Evolutionary conservation across 2,888 invertebrate species (phyloP), one percentile per base, ranked within the genome.

Genomic region (Ditula angustiorana): DNA sequence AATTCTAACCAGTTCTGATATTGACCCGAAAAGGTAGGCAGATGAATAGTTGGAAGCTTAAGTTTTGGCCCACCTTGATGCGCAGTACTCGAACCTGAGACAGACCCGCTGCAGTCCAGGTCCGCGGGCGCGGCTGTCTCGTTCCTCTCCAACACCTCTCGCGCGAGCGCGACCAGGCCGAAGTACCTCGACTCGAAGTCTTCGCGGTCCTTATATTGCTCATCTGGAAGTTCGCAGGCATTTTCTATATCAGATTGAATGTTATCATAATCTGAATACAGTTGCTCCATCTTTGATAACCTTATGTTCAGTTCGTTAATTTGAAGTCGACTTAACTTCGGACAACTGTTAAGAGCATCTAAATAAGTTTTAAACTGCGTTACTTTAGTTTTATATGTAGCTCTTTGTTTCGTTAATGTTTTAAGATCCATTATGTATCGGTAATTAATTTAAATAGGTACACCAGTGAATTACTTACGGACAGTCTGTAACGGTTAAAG

Each of bases 161-260:
- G 26, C 16, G 67, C 65, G 21, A 13, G 7, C 16, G 67, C 67
- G 28, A 69, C n/a, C 5, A 50, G 55, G 3, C 33, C 23, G 62
- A 57, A 69, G 50, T 67, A 69, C 16, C 28, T 5, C n/a, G 50
- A 16, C 47, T 69, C 69, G 37, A 69, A 69, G 3, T 13, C 7
- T 16, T 67, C 41, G 0, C 69, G 64, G 16, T 69, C 69, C 35
- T 50, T 23, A 11, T 35, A 56, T 26, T 67, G 26, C 10, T 61
- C 52, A 23, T 50, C 69, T 65, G 65, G 47, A 67, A 65, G 55
- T 46, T 67, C 65, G 16, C n/a, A 49, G 19, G 62, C 10, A 23
- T 13, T 13, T 65, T 67, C 69, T 46, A 69, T 67, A 7, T 67
- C 47, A 55, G 50, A 49, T 60, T 69, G 69, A 10, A 58, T 46